Evolutionary conservation across 2,797 vertebrate genomes (phyloP), one percentile per base, ranked within the genome.

Genomic region (Falco peregrinus): DNA sequence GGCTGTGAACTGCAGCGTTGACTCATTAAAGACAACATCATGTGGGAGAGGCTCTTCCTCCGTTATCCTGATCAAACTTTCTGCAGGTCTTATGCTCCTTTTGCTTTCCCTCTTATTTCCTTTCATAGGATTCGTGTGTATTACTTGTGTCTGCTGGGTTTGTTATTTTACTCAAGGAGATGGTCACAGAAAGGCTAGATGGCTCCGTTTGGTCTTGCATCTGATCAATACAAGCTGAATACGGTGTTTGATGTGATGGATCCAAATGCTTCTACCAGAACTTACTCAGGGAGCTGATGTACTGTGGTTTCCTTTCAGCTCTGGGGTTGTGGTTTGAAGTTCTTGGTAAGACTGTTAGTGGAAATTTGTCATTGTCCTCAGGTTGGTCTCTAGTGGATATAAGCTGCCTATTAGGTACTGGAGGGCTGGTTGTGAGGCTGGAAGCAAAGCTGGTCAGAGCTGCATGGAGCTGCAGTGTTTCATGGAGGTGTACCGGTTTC

Each of bases 251-350:
- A 41, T 75, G 19, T 33, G 41, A 19, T 48, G 69, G 47, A 59
- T 64, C 18, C 12, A 12, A 48, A 48, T 53, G 45, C 5, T 79
- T 9, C 59, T 79, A 9, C 20, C 17, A 89, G 65, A 84, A 80
- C 1, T 31, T 35, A 29, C 5, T 22, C 1, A 7, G n/a, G 43
- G 19, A 67, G 3, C 21, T 4, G 7, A 16, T 54, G 31, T 47
- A 16, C 11, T 65, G 6, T 37, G 28, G 10, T 20, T 43, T 15
- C 20, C 16, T 88, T 43, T 88, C 14, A 85, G 50, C 16, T 54
- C 51, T 77, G 45, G 3, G 8, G 7, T 13, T 90, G 59, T 65
- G 76, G 13, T 69, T 87, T 29, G 60, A 89, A 60, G 28, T 21
- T 1, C 41, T 80, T 50, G 33, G 6, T 47, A 67, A 59, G 31